Conservation (phyloP, 2,113 vertebrate species). For the Motacilla alba region DNA sequence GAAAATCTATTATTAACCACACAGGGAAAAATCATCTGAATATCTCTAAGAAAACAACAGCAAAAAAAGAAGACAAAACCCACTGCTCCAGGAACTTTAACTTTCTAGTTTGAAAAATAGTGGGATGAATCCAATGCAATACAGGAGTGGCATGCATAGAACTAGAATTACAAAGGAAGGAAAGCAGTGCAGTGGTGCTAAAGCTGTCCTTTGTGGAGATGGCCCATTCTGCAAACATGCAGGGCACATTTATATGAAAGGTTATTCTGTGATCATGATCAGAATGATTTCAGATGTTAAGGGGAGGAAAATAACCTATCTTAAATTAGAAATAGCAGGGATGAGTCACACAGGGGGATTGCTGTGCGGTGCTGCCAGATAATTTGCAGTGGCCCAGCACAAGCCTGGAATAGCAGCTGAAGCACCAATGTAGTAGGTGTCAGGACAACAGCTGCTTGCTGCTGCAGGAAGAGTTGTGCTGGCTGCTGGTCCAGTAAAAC, state of each 20-base stretch:
- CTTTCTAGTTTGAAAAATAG: background rate
- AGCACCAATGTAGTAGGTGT: background rate
- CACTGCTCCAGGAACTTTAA: background rate
- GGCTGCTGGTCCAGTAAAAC: background rate
- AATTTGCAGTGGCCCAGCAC: background rate
- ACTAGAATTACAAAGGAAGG: background rate
- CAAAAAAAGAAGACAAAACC: background rate
- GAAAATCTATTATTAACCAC: background rate
- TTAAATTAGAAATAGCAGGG: conserved; percentile 10
- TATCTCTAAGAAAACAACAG: background rate
- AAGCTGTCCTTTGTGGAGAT: background rate
- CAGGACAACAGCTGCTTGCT: background rate
- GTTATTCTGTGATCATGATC: background rate
- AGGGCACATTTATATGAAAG: background rate
- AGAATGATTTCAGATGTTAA: background rate
- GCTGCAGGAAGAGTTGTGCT: background rate
- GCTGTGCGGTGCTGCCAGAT: background rate
- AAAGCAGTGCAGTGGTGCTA: background rate
- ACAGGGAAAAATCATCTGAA: background rate
- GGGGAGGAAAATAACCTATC: background rate
- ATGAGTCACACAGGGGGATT: background rate
- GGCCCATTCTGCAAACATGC: background rate
- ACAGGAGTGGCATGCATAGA: background rate
- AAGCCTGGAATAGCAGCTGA: conserved; percentile 27
- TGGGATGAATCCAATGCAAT: background rate